Conservation (phyloP, 2,888 invertebrate genomes). For the Parasteatoda lunata region DNA sequence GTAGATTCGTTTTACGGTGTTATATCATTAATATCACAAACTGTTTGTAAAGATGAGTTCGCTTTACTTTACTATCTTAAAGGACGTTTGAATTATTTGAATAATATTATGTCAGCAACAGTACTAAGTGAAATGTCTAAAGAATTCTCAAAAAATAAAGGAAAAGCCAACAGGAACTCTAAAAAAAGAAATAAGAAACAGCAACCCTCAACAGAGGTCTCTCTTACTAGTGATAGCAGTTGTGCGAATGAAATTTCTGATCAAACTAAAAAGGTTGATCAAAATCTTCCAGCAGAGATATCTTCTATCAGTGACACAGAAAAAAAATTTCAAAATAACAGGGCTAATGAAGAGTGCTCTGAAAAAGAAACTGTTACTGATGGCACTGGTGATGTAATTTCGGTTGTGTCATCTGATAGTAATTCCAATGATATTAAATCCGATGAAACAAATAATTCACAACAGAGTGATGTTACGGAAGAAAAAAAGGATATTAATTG, state of each 20-base stretch:
- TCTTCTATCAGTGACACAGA: too few species aligned
- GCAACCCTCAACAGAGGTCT: background rate
- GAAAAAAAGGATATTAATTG: too few species aligned
- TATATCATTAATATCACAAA: conserved; percentile 6
- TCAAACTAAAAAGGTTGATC: background rate
- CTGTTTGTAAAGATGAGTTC: conserved; percentile 36
- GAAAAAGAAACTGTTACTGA: too few species aligned
- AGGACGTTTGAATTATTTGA: conserved; percentile 8
- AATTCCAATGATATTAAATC: too few species aligned
- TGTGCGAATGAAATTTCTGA: background rate
- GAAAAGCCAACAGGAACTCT: background rate
- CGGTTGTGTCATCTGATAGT: too few species aligned
- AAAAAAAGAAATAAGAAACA: too few species aligned
- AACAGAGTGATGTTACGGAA: too few species aligned
- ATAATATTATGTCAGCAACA: conserved; percentile 1
- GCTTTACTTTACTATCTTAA: conserved; percentile 38
- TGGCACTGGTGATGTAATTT: too few species aligned
- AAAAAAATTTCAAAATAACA: too few species aligned
- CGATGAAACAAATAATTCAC: too few species aligned
- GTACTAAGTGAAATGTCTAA: conserved; percentile 9
- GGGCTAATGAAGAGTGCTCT: too few species aligned
- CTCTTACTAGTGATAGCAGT: background rate
- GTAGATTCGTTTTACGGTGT: conserved; percentile 23
- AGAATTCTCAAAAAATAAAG: conserved; percentile 4
- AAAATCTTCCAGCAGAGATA: background rate